A percentile compares a stretch with the other conserved stretches of the same genome.
Evolutionary conservation across 2,113 vertebrate species (phyloP).

Genomic region (Cheirogaleus medius): DNA sequence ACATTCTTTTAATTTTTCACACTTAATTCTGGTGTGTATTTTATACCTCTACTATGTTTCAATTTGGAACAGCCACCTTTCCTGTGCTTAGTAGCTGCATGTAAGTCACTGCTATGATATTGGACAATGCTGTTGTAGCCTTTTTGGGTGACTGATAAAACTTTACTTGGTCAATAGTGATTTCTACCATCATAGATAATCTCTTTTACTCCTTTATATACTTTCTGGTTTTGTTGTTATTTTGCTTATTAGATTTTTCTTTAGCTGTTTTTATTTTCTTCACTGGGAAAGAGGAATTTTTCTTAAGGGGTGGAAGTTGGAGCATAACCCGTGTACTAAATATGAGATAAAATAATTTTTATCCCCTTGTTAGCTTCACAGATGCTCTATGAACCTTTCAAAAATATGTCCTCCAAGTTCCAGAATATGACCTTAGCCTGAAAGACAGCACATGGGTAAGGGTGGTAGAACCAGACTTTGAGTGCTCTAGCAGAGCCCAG

Average conservation of each 20-base stretch:
- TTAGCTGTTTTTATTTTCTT: background rate
- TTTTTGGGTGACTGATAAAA: background rate
- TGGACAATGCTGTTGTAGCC: background rate
- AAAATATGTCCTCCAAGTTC: background rate
- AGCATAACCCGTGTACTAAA: background rate
- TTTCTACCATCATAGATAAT: background rate
- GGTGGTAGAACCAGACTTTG: background rate
- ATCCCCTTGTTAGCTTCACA: background rate
- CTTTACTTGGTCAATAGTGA: background rate
- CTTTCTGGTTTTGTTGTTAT: background rate
- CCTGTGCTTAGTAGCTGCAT: background rate
- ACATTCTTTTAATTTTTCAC: background rate
- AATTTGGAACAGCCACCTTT: background rate
- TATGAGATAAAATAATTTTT: background rate
- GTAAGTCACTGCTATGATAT: accelerated
- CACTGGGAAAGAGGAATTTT: background rate
- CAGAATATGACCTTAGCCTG: background rate
- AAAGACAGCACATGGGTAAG: background rate
- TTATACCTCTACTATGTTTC: background rate
- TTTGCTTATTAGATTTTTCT: background rate
- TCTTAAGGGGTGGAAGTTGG: background rate
- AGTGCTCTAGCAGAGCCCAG: background rate
- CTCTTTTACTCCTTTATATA: background rate
- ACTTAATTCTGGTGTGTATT: background rate
- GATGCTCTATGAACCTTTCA: background rate